Conservation (phyloP, 2,113 vertebrate genomes). For the Panthera uncia region DNA sequence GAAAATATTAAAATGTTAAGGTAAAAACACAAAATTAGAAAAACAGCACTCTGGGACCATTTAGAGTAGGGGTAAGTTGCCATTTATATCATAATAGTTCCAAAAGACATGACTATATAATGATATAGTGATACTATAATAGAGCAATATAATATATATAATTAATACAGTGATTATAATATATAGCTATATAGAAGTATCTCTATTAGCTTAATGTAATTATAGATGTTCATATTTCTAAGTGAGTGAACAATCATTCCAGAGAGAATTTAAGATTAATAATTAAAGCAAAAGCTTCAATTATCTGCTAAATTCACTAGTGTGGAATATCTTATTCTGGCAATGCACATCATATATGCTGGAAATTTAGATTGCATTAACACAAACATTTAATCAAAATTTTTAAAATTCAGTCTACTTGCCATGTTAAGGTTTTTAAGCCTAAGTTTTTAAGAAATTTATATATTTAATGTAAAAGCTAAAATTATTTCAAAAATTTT, state of each 20-base stretch:
- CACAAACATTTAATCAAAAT: background rate
- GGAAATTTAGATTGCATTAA: background rate
- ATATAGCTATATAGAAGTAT: background rate
- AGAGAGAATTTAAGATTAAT: slow-evolving; percentile 21
- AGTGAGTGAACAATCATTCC: slow-evolving; percentile 15
- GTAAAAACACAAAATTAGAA: slow-evolving; percentile 41
- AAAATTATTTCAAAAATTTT: slow-evolving; percentile 15
- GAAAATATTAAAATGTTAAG: slow-evolving; percentile 24
- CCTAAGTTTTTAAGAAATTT: slow-evolving; percentile 11
- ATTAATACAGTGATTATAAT: slow-evolving; percentile 19
- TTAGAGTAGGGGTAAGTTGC: background rate
- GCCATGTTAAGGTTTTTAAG: background rate
- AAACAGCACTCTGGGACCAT: background rate
- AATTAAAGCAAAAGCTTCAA: slow-evolving; percentile 4
- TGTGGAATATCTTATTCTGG: background rate
- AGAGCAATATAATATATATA: background rate
- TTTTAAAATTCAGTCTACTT: background rate
- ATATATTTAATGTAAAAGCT: background rate
- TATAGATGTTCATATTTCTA: slow-evolving; percentile 10
- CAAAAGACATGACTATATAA: background rate
- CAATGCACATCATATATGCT: background rate
- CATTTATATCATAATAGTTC: background rate
- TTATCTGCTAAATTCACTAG: background rate
- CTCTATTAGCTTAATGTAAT: background rate
- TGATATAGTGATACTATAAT: background rate